phyloP scores from a whole-genome alignment of 64 coral and sea anemone species.

The Pachyseris speciosa region DNA sequence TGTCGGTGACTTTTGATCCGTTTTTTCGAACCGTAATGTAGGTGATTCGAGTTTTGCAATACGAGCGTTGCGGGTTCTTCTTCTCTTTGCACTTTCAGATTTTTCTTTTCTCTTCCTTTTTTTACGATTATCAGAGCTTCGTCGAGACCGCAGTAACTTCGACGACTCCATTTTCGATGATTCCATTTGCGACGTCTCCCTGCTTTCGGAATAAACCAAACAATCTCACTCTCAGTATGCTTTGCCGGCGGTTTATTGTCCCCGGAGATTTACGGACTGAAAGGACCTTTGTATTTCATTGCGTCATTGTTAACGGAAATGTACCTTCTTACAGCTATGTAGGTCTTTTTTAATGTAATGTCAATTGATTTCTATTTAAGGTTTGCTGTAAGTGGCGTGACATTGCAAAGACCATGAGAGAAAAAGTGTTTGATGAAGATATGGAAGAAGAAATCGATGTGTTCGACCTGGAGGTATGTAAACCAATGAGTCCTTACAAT shows the following conservation, averaged over 20 bases:
- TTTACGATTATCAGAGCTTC: not conserved
- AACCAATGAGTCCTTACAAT: too few species aligned
- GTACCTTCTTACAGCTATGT: too few species aligned
- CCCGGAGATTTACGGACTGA: too few species aligned
- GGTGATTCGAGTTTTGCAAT: not conserved
- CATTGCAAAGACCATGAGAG: constrained; percentile 28
- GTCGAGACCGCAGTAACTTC: not conserved
- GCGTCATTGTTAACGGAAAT: too few species aligned
- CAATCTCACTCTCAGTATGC: too few species aligned
- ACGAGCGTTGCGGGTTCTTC: not conserved
- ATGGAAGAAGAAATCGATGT: constrained; percentile 52
- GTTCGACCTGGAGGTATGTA: constrained; percentile 41
- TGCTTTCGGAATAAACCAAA: too few species aligned
- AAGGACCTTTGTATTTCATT: too few species aligned
- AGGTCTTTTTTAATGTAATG: too few species aligned
- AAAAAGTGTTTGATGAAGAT: constrained; percentile 44
- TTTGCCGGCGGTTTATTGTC: too few species aligned
- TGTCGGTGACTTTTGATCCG: not conserved
- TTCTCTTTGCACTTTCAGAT: not conserved
- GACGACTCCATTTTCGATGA: not conserved
- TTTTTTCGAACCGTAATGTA: not conserved
- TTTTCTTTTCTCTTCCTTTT: constrained; percentile 1
- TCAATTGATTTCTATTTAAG: not conserved
- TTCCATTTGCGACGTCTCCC: too few species aligned
- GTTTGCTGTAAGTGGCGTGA: constrained; percentile 23